phyloP scores from a whole-genome alignment of 2,113 vertebrate genomes.

The Saguinus imperator region DNA sequence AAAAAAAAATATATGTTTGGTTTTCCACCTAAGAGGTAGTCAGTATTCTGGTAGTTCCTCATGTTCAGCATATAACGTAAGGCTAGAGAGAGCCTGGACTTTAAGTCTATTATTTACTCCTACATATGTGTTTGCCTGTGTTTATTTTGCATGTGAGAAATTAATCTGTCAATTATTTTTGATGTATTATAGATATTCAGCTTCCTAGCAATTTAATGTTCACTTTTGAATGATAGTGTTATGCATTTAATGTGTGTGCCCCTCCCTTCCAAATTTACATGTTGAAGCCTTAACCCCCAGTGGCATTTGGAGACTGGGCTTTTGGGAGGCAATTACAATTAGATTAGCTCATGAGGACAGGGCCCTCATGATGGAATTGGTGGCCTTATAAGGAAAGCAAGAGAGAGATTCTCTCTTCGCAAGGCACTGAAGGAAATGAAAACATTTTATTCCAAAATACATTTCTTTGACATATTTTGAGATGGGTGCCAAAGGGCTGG shows the following conservation, averaged over 20 bases:
- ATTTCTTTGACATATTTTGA: too few relatives aligned
- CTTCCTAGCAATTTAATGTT: conserved; percentile 11
- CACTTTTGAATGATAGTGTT: neutral
- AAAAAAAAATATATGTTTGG: neutral
- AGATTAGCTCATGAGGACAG: neutral
- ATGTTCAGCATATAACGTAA: neutral
- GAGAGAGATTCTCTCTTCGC: neutral
- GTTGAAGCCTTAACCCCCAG: neutral
- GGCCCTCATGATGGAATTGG: neutral
- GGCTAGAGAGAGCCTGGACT: neutral
- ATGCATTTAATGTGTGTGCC: neutral
- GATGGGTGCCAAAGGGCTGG: too few relatives aligned
- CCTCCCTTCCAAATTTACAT: neutral
- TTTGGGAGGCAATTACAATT: neutral
- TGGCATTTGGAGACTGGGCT: neutral
- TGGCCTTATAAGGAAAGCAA: neutral
- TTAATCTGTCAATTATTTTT: conserved; percentile 5
- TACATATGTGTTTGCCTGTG: neutral
- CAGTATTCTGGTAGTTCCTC: too few relatives aligned
- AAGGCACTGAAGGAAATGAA: too few relatives aligned
- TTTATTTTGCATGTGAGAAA: conserved; percentile 38
- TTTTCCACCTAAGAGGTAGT: neutral
- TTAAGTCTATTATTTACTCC: neutral
- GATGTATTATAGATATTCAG: neutral
- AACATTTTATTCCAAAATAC: too few relatives aligned